Percentiles rank a stretch among this genome's conserved stretches.
phyloP scores from a whole-genome alignment of 2,113 vertebrate genomes.

The Micromys minutus region DNA sequence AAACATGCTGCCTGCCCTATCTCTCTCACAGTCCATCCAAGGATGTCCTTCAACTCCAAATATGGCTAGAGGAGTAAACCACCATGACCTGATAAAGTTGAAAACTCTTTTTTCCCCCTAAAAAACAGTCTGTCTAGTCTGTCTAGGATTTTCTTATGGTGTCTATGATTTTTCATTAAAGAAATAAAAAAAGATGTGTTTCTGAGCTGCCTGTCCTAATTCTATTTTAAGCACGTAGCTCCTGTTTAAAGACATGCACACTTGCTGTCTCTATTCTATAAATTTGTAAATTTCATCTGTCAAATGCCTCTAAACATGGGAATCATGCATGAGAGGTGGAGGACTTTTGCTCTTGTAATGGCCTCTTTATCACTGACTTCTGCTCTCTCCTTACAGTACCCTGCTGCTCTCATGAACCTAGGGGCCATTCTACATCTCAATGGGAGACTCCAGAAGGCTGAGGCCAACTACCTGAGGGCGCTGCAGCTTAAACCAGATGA shows the following conservation, averaged over 20 bases:
- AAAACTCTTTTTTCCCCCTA: conserved; percentile 41
- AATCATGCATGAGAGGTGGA: conserved; percentile 72
- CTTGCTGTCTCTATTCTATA: conserved; percentile 71
- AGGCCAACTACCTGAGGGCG: conserved; percentile 97
- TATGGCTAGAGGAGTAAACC: background rate
- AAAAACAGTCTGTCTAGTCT: conserved; percentile 34
- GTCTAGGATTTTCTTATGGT: conserved; percentile 57
- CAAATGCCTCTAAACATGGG: conserved; percentile 62
- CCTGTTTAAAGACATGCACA: conserved; percentile 71
- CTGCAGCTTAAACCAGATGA: conserved; percentile 97
- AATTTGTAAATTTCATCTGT: conserved; percentile 80
- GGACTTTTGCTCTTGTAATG: conserved; percentile 58
- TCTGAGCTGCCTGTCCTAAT: conserved; percentile 59
- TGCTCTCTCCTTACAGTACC: conserved; percentile 88
- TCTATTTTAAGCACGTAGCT: conserved; percentile 46
- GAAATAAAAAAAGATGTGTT: background rate
- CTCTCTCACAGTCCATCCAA: background rate
- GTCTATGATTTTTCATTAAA: conserved; percentile 78
- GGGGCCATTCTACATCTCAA: conserved; percentile 99
- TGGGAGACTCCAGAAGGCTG: conserved; percentile 94
- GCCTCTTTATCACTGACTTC: conserved; percentile 61
- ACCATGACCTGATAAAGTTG: background rate
- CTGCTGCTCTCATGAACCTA: conserved; percentile 98
- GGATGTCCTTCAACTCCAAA: background rate
- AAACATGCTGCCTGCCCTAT: background rate